Evolutionary conservation across 1,140 invertebrate species (phyloP).

Genomic region (Heliconius nattereri): DNA sequence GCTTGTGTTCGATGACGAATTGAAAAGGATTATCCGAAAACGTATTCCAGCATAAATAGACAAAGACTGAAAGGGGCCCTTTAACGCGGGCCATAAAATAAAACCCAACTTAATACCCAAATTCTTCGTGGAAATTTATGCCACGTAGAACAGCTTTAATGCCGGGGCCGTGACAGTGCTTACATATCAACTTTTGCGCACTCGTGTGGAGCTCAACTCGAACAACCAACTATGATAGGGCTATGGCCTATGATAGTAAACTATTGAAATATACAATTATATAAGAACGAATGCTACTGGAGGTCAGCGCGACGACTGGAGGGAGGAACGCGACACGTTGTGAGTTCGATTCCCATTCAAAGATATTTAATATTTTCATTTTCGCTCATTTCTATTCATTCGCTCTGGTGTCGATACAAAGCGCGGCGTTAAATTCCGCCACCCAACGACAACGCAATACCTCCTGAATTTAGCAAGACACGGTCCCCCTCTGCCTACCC

Average conservation of each 20-base stretch:
- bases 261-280: background rate
- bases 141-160: conserved; percentile 74
- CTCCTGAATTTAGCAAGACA: too few relatives aligned
- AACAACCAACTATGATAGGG: conserved; percentile 21
- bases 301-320: too few relatives aligned
- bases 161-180: conserved; percentile 69
- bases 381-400: too few relatives aligned
- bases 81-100: conserved; percentile 72
- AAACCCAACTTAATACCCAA: conserved; percentile 77
- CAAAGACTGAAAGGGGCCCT: conserved; percentile 51
- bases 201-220: conserved; percentile 20
- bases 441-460: too few relatives aligned
- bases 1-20: conserved; percentile 36
- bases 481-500: too few relatives aligned
- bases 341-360: too few relatives aligned
- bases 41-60: conserved; percentile 56
- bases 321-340: too few relatives aligned
- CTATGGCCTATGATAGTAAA: conserved; percentile 6
- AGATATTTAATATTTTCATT: too few relatives aligned
- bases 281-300: too few relatives aligned
- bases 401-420: too few relatives aligned
- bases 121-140: conserved; percentile 74
- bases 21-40: conserved; percentile 47
- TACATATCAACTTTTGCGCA: conserved; percentile 46
- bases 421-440: too few relatives aligned